Conservation (phyloP, 2,113 vertebrate species). For the Heloderma charlesbogerti region DNA sequence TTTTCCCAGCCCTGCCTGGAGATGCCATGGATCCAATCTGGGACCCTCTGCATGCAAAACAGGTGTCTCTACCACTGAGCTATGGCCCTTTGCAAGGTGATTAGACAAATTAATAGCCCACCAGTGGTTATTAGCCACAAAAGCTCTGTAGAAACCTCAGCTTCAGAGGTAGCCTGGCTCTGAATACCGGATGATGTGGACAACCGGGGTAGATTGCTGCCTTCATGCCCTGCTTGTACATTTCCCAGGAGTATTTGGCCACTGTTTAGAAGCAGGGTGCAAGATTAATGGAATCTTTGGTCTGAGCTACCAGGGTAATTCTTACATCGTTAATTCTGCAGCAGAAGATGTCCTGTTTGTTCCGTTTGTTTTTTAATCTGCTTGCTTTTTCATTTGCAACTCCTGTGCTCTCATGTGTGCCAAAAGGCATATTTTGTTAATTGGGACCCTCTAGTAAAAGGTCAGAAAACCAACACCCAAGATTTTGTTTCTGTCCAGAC, state of each 20-base stretch:
- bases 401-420: constrained; percentile 45
- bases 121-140: not conserved
- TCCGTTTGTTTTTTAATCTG: not conserved
- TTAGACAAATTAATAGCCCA: not conserved
- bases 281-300: not conserved
- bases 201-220: too few relatives aligned
- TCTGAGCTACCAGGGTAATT: not conserved
- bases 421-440: constrained; percentile 26
- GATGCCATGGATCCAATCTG: too few relatives aligned
- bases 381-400: not conserved
- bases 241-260: not conserved
- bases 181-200: not conserved
- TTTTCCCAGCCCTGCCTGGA: not conserved
- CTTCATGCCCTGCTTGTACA: not conserved
- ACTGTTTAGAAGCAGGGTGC: not conserved
- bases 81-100: not conserved
- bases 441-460: constrained; percentile 20
- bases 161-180: not conserved
- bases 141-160: not conserved
- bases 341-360: not conserved
- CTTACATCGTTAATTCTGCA: not conserved
- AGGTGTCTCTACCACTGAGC: not conserved
- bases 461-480: constrained; percentile 1
- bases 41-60: too few relatives aligned
- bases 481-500: constrained; percentile 7